Evolutionary conservation across 2,888 invertebrate genomes (phyloP), one percentile per base, ranked within the genome.

Genomic region (Papilio protenor): DNA sequence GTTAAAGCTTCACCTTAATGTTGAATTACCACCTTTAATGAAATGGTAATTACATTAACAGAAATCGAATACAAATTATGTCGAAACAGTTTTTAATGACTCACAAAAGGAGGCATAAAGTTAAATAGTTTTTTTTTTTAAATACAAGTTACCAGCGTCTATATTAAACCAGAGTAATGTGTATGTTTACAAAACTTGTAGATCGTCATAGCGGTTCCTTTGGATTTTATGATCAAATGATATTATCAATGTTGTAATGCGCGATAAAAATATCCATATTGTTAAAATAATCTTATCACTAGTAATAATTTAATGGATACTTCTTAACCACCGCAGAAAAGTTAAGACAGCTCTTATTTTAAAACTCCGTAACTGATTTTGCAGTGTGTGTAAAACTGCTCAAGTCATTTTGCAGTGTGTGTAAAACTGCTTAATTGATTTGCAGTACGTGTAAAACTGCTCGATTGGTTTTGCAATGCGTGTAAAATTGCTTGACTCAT

Each of bases 271-370:
- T 40, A n/a, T 66, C 64, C n/a, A n/a, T 45, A 59, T 73, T 73
- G 59, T 59, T 73, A 59, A 59, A 59, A 21, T 59, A 57, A 73
- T 73, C 73, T 73, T 59, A 73, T 73, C 73, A 21, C 12, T 12
- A 45, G 33, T 59, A 57, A n/a, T 73, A 59, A 45, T 73, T 73
- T 59, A 73, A 59, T 73, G 73, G 23, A 59, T 16, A 73, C n/a
- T 73, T 73, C 57, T 73, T 57, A 59, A 59, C 45, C 21, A 73
- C 73, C 59, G 40, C 57, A 6, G 33, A 73, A 57, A 73, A 55
- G 4, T 72, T 33, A 4, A 21, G 40, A 45, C 21, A 23, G 52
- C 18, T 55, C 33, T 55, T 52, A 52, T 71, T 49, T 71, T 23
- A 14, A 33, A 18, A 55, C 21, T 10, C n/a, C n/a, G 1, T 57